Conservation (phyloP, 2,797 vertebrate genomes). For the Ctenosaura bakeri region DNA sequence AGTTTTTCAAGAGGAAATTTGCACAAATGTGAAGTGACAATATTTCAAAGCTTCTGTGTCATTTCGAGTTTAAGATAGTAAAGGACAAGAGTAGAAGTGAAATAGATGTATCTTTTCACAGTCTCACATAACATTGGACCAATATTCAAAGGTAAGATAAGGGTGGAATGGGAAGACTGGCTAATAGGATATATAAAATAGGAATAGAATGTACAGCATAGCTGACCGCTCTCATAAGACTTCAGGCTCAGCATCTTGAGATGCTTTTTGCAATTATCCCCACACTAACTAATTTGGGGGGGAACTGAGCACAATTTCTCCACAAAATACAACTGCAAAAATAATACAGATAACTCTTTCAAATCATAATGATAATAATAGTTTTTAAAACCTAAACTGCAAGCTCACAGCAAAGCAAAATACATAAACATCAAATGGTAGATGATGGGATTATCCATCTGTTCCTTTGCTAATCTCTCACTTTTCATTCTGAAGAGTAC, state of each 20-base stretch:
- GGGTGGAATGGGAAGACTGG: accelerated
- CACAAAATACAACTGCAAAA: conserved; percentile 13
- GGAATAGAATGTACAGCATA: conserved; percentile 20
- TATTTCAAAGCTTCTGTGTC: not conserved
- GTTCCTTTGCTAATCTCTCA: conserved; percentile 41
- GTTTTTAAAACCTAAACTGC: not conserved
- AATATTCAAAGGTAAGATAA: not conserved
- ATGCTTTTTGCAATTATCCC: not conserved
- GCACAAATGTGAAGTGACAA: not conserved
- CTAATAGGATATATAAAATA: accelerated
- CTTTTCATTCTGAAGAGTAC: conserved; percentile 53
- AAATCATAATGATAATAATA: conserved; percentile 14
- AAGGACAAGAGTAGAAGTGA: conserved; percentile 51
- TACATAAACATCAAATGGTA: accelerated
- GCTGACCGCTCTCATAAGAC: conserved; percentile 1
- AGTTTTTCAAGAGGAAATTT: not conserved
- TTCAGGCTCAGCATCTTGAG: not conserved
- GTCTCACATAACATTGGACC: conserved; percentile 4
- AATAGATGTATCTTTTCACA: conserved; percentile 13
- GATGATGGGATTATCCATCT: conserved; percentile 53
- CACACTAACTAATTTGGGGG: not conserved
- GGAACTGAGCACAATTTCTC: conserved; percentile 13
- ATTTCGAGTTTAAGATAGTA: not conserved
- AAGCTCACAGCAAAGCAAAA: conserved; percentile 19
- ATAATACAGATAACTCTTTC: conserved; percentile 34